These are phyloP conservation scores for Sciurus vulgaris DNA, from an alignment of 2,797 vertebrate species.

Conservation along the genomic window DNA sequence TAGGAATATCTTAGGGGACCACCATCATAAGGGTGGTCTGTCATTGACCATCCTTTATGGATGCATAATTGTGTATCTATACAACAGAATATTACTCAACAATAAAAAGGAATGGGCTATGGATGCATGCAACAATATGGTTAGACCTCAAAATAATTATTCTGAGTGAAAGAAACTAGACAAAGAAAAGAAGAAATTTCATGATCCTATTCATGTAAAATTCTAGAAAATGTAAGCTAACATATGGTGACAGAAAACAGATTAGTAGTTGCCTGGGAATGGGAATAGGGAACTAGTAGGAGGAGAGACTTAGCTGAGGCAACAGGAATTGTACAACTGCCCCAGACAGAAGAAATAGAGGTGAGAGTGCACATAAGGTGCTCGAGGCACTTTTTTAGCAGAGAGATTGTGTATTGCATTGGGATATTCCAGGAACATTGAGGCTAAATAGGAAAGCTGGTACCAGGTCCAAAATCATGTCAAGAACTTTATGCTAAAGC, in stretches of 20 bases:
- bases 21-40: background rate
- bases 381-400: background rate
- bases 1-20: background rate
- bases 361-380: background rate
- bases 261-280: background rate
- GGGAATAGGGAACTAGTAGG: background rate
- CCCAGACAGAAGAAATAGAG: background rate
- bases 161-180: background rate
- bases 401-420: background rate
- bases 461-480: background rate
- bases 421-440: background rate
- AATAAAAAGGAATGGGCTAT: background rate
- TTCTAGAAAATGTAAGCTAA: constrained; percentile 27
- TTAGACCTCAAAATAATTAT: background rate
- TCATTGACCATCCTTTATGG: background rate
- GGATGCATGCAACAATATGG: background rate
- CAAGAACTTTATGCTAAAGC: background rate
- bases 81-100: background rate
- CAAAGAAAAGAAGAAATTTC: background rate
- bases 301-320: background rate
- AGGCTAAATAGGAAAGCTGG: background rate
- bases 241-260: background rate
- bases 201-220: background rate
- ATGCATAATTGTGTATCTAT: background rate
- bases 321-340: background rate